Evolutionary conservation across 1,140 invertebrate genomes (phyloP).

Genomic region (Bombus confusus): DNA sequence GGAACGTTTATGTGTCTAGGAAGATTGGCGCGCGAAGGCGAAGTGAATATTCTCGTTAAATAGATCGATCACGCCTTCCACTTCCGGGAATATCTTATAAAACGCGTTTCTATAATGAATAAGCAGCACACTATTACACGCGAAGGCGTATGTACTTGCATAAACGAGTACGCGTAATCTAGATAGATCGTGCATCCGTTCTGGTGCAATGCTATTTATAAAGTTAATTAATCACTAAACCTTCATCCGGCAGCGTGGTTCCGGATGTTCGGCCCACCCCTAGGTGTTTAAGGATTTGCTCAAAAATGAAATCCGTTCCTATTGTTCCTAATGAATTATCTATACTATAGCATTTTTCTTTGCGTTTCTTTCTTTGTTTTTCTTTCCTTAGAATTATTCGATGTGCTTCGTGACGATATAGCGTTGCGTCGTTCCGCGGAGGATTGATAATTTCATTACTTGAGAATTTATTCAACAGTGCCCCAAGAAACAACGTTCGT

Average conservation of each 20-base stretch:
- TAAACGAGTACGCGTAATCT: conserved; percentile 46
- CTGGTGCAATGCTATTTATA: conserved; percentile 20
- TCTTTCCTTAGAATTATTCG: background rate
- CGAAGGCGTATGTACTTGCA: conserved; percentile 57
- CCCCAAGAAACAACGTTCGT: too few species aligned
- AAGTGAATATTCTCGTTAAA: background rate
- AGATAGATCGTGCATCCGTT: conserved; percentile 23
- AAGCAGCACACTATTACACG: background rate
- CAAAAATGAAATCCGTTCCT: conserved; percentile 61
- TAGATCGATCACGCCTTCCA: background rate
- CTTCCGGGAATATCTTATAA: background rate
- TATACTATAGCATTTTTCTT: conserved; percentile 38
- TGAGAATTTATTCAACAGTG: background rate
- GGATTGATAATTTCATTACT: background rate
- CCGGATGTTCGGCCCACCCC: background rate
- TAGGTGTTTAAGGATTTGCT: conserved; percentile 50
- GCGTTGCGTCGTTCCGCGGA: background rate
- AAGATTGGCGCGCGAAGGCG: background rate
- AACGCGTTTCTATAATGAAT: conserved; percentile 21
- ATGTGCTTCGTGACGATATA: too few species aligned
- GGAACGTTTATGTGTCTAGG: background rate
- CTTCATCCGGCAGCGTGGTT: background rate
- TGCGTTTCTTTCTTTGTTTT: background rate
- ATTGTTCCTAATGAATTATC: conserved; percentile 59
- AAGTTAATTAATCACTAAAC: conserved; percentile 27